Percentiles rank a stretch among this genome's conserved stretches.
phyloP scores from a whole-genome alignment of 2,888 invertebrate species.

The Antheraea assamensis region DNA sequence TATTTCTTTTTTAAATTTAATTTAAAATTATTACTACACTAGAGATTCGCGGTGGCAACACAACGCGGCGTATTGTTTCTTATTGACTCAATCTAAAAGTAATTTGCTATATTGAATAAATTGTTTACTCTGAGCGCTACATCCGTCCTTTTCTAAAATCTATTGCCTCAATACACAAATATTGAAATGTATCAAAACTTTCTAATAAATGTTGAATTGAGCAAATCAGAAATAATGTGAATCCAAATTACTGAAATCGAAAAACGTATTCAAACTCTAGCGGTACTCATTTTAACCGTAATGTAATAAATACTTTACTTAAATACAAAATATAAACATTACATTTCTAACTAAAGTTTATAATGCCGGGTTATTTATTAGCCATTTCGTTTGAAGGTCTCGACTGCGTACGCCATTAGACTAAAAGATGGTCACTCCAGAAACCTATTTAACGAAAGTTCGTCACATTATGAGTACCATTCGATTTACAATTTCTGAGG shows the following conservation, averaged over 20 bases:
- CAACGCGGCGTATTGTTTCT: too few species aligned
- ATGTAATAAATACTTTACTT: not conserved
- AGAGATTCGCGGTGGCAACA: too few species aligned
- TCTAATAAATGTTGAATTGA: not conserved
- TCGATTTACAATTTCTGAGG: slow-evolving; percentile 12
- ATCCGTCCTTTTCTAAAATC: too few species aligned
- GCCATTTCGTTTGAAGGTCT: slow-evolving; percentile 1
- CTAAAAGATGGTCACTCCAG: slow-evolving; percentile 18
- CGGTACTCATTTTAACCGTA: not conserved
- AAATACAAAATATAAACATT: slow-evolving; percentile 1
- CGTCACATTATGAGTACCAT: slow-evolving; percentile 13
- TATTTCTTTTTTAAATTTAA: too few species aligned
- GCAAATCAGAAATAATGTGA: not conserved
- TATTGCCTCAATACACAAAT: too few species aligned
- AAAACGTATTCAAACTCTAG: not conserved
- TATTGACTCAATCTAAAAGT: too few species aligned
- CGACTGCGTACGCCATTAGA: slow-evolving; percentile 17
- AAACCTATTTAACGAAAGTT: slow-evolving; percentile 12
- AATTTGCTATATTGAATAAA: too few species aligned
- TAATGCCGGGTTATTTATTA: not conserved
- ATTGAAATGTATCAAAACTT: too few species aligned
- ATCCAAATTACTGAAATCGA: not conserved
- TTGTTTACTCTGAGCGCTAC: too few species aligned
- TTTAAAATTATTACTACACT: too few species aligned
- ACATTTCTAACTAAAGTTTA: not conserved